These are phyloP conservation scores for Onychostoma macrolepis DNA, from an alignment of 2,113 vertebrate species.

Conservation along the genomic window DNA sequence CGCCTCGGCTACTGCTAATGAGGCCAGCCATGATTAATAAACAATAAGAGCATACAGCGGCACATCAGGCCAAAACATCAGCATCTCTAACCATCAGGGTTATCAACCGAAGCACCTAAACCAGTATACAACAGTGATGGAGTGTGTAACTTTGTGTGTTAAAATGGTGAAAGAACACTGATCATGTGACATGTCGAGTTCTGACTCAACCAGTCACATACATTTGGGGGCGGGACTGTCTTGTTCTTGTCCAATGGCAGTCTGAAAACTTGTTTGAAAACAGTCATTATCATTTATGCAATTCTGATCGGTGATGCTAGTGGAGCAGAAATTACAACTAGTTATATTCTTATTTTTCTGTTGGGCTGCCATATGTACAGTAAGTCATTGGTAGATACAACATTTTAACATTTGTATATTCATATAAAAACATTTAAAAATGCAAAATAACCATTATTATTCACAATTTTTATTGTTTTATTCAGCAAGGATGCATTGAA, in stretches of 20 bases:
- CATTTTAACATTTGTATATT: too few species aligned
- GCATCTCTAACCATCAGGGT: not conserved
- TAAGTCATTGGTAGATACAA: too few species aligned
- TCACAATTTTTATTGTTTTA: too few species aligned
- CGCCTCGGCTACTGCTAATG: constrained; percentile 43
- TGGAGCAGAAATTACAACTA: not conserved
- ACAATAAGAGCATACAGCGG: constrained; percentile 46
- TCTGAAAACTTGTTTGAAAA: not conserved
- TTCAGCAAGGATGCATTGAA: not conserved
- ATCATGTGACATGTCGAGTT: not conserved
- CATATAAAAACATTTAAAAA: too few species aligned
- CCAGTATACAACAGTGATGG: not conserved
- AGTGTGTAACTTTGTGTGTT: not conserved
- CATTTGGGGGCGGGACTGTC: not conserved
- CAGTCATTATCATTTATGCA: not conserved
- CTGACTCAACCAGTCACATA: not conserved
- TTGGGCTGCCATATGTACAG: too few species aligned
- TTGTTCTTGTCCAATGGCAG: not conserved
- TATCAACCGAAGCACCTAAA: not conserved
- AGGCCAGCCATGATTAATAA: constrained; percentile 49
- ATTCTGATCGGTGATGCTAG: not conserved
- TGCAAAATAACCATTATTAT: not conserved
- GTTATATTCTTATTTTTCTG: not conserved
- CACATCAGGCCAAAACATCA: not conserved
- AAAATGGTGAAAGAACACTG: too few species aligned